Base-by-base conservation (phyloP, 2,797 vertebrate species). In the Enoplosus armatus region DNA sequence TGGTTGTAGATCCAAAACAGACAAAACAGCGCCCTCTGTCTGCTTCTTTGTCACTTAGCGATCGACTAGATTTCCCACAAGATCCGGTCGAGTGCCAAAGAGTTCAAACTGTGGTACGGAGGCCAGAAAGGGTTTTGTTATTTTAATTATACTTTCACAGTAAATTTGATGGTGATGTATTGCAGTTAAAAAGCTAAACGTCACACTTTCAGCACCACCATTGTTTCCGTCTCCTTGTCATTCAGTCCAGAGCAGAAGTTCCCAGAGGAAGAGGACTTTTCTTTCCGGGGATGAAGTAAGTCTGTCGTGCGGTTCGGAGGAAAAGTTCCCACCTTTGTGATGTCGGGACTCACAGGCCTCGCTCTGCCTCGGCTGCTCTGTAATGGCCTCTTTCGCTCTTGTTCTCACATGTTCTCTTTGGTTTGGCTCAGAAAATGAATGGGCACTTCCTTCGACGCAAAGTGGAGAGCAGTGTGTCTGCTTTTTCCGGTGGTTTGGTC, bases 241-340 rank as follows among this genome's bases (percentile, higher is more conserved):
- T 81, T 70, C 58, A 48, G 39, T 59, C 43, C 26, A 18, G 20
- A 31, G 43, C 33, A 51, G 47, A 33, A 12, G 75, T 83, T 90
- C 86, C 83, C 86, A 90, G 67, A 77, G 73, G 84, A 86, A 83
- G 82, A 61, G 31, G 64, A 69, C 56, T 74, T 73, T 72, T n/a
- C n/a, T 82, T 73, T 83, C 51, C 7, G 26, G 53, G 80, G 80
- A 83, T 68, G 50, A 82, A 79, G 53, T 69, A 33, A 6, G 48
- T 66, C 27, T 7, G 22, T 35, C 6, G 11, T 85, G 85, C 50
- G 88, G 86, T 86, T 80, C 48, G 18, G 63, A 51, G 64, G 72
- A 27, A 69, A 60, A 35, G 78, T 87, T 90, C 87, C 89, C 87
- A 84, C 80, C 86, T 90, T 87, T 89, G 87, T 87, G 63, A 62